Conservation (phyloP, 2,797 vertebrate species). For the Oreortyx pictus region DNA sequence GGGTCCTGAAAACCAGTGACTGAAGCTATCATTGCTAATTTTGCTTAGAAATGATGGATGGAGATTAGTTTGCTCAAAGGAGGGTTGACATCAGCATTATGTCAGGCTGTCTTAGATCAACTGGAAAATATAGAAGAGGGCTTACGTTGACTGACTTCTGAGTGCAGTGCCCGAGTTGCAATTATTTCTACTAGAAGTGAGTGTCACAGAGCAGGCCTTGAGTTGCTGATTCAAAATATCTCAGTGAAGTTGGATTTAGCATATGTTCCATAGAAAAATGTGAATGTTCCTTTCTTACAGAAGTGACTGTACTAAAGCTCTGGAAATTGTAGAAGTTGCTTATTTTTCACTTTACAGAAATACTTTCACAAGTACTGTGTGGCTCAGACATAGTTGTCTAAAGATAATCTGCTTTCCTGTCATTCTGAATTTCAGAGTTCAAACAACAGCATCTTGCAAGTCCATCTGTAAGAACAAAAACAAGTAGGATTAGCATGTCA, state of each 20-base stretch:
- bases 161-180: not conserved
- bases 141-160: not conserved
- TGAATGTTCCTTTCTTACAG: not conserved
- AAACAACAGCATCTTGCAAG: not conserved
- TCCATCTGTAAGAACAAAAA: not conserved
- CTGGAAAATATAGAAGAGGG: not conserved
- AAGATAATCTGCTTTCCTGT: not conserved
- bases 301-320: not conserved
- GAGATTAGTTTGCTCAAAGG: not conserved
- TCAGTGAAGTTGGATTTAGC: not conserved
- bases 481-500: not conserved
- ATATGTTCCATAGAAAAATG: not conserved
- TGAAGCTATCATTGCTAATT: accelerated
- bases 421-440: not conserved
- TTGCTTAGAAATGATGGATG: not conserved
- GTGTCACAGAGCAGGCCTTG: not conserved
- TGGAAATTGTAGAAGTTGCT: not conserved
- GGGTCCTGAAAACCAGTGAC: not conserved
- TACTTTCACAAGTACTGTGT: too few species aligned
- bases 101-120: not conserved
- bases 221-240: not conserved
- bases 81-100: not conserved
- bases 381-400: not conserved
- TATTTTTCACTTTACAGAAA: not conserved
- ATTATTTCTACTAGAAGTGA: not conserved